Evolutionary conservation across 2,888 invertebrate genomes (phyloP), one percentile per base, ranked within the genome.

Genomic region (Scaptodrosophila latifasciaeformis): DNA sequence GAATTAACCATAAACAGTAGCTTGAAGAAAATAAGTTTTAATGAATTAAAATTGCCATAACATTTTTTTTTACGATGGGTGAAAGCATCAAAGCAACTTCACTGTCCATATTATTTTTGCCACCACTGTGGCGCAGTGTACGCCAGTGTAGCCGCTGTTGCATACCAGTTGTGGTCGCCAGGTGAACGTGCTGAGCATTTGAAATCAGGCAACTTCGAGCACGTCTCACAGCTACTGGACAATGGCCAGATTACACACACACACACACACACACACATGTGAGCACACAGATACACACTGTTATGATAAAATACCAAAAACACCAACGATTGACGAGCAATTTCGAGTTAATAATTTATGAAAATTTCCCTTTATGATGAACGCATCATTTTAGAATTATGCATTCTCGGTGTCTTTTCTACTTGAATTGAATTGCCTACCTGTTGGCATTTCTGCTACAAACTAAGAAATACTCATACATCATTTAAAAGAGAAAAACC

Each of bases 361-460:
- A 58, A 67, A 67, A 76, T 79, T 76, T 79, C 61, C 67, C 79
- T 79, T 76, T 69, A 10, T 7, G 17, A 70, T 64, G 72, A 63
- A 46, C 55, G 59, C 50, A 56, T 60, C 56, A 17, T 19, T 13
- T 24, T 31, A 24, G 54, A 54, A 62, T 68, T 76, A 78, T 59
- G 61, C 60, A 74, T 71, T 68, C 68, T 50, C 35, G 34, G 39
- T 55, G 48, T 27, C n/a, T n/a, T n/a, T n/a, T n/a, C 13, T 17
- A 48, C 40, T 35, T 9, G 35, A 40, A 46, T 40, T 43, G 27
- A 44, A 24, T 15, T 15, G 21, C 62, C 54, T 56, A 61, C 66
- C 68, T 47, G 62, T 37, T 68, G 69, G 63, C 69, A 65, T 57
- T 54, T 46, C 55, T 62, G 62, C 56, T 65, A 55, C 43, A 70